Conservation (phyloP, 1,140 invertebrate genomes). For the Anastrepha ludens region DNA sequence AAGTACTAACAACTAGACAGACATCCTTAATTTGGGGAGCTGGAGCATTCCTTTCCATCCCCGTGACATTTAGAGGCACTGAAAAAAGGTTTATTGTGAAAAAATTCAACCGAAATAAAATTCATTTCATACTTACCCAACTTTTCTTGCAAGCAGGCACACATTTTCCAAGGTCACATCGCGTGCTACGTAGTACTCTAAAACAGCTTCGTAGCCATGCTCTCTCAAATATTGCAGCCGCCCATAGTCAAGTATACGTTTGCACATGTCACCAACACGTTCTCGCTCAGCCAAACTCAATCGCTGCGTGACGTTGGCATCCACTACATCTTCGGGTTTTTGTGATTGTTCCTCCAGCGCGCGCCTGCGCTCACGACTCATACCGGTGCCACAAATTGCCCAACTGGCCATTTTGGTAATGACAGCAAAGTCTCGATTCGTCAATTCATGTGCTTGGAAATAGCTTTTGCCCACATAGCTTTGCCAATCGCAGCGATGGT, state of each 20-base stretch:
- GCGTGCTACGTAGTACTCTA: constrained; percentile 81
- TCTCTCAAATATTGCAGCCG: constrained; percentile 79
- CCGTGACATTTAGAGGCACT: not conserved
- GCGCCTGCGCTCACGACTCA: constrained; percentile 74
- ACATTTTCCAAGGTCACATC: constrained; percentile 86
- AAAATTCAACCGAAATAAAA: not conserved
- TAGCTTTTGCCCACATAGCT: constrained; percentile 82
- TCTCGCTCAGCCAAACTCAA: constrained; percentile 76
- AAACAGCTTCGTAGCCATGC: constrained; percentile 77
- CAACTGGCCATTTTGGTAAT: constrained; percentile 88
- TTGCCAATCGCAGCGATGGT: constrained; percentile 86
- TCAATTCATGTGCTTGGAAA: constrained; percentile 77
- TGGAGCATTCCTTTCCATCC: not conserved
- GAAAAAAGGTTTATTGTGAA: not conserved
- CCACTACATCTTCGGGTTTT: constrained; percentile 58
- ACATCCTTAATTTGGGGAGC: not conserved
- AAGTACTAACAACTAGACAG: not conserved
- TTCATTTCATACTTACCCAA: not conserved
- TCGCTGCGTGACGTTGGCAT: constrained; percentile 54
- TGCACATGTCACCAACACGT: constrained; percentile 82
- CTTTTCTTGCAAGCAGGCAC: constrained; percentile 78
- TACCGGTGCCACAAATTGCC: constrained; percentile 85
- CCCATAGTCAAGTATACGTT: constrained; percentile 85
- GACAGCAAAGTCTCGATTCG: constrained; percentile 81
- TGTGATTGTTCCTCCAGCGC: constrained; percentile 67